Conservation (phyloP, 2,797 vertebrate species). For the Pangasius larnaudii region DNA sequence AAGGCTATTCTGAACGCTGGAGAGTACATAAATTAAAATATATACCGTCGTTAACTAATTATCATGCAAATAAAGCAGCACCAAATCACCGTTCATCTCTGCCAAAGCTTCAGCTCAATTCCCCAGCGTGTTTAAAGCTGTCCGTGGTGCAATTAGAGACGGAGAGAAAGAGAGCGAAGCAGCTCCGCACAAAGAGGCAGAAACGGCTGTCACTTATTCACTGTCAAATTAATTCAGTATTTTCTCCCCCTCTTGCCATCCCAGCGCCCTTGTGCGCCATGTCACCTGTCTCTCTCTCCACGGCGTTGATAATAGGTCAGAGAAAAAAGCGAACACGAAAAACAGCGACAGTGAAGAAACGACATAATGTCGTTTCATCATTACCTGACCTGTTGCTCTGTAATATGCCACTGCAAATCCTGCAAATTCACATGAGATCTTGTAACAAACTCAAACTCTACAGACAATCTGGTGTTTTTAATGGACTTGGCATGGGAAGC, state of each 20-base stretch:
- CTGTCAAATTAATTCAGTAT: slow-evolving; percentile 88
- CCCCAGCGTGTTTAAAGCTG: slow-evolving; percentile 80
- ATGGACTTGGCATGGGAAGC: not conserved
- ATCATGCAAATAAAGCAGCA: slow-evolving; percentile 83
- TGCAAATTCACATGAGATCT: not conserved
- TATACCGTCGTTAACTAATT: slow-evolving; percentile 81
- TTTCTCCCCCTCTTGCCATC: slow-evolving; percentile 58
- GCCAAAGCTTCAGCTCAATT: slow-evolving; percentile 75
- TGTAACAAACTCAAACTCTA: not conserved
- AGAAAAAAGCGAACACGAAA: slow-evolving; percentile 65
- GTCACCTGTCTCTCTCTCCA: slow-evolving; percentile 72
- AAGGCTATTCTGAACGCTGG: slow-evolving; percentile 70
- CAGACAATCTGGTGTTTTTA: not conserved
- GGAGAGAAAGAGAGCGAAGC: slow-evolving; percentile 58
- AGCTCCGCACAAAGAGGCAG: slow-evolving; percentile 64
- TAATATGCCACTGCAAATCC: slow-evolving; percentile 33
- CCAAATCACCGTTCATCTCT: slow-evolving; percentile 80
- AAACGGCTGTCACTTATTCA: slow-evolving; percentile 82
- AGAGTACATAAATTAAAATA: slow-evolving; percentile 79
- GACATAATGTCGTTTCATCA: slow-evolving; percentile 73
- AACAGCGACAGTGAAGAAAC: slow-evolving; percentile 72
- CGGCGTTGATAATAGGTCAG: slow-evolving; percentile 74
- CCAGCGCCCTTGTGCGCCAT: slow-evolving; percentile 63
- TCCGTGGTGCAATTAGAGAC: slow-evolving; percentile 78
- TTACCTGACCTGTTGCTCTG: slow-evolving; percentile 83